These are phyloP conservation scores for Girardinichthys multiradiatus DNA, from an alignment of 2,113 vertebrate genomes.

Conservation along the genomic window DNA sequence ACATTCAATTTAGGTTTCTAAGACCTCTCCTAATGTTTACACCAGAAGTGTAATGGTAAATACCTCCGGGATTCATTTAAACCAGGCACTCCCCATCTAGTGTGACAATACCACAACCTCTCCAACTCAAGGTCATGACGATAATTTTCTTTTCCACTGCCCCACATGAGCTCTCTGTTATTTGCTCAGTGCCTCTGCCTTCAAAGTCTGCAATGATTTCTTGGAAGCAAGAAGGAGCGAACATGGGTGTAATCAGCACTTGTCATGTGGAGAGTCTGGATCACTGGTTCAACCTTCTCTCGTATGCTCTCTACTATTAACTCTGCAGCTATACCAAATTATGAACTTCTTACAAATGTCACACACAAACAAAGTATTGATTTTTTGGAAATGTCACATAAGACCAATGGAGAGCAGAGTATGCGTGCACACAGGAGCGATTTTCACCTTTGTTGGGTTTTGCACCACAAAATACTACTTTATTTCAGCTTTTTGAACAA, in stretches of 20 bases:
- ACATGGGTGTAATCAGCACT: conserved; percentile 44
- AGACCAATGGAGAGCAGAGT: conserved; percentile 22
- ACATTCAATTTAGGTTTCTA: conserved; percentile 20
- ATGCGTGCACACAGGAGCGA: conserved; percentile 17
- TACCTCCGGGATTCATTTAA: conserved; percentile 37
- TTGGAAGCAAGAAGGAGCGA: conserved; percentile 16
- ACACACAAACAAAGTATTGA: conserved; percentile 68
- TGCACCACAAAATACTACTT: neutral
- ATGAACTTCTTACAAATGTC: conserved; percentile 71
- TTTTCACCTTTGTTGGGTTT: conserved; percentile 6
- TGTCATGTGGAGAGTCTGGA: conserved; percentile 52
- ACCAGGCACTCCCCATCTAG: conserved; percentile 27
- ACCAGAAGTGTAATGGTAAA: conserved; percentile 31
- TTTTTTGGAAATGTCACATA: conserved; percentile 68
- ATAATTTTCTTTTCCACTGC: conserved; percentile 59
- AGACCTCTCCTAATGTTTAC: conserved; percentile 21
- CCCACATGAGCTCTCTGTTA: conserved; percentile 34
- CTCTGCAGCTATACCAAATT: conserved; percentile 50
- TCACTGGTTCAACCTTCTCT: conserved; percentile 62
- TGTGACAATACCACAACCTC: conserved; percentile 33
- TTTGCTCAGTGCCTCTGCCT: conserved; percentile 42
- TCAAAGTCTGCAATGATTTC: conserved; percentile 37
- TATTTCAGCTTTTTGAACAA: too few relatives aligned
- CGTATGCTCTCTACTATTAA: conserved; percentile 49
- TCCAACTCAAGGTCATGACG: conserved; percentile 51